Evolutionary conservation across 2,888 invertebrate species (phyloP).

Genomic region (Automeris io): DNA sequence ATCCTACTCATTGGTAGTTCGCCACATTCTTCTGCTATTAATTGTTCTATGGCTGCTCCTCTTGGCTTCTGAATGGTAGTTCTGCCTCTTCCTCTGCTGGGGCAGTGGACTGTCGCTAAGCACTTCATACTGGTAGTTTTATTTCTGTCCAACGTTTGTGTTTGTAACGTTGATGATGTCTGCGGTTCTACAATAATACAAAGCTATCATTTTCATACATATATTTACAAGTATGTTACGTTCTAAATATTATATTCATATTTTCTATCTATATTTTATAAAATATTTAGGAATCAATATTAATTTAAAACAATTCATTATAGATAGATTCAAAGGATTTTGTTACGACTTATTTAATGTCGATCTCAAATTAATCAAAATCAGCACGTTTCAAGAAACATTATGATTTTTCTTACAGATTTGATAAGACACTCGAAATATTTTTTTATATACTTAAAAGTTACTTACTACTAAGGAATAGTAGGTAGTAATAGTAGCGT

Average conservation of each 20-base stretch:
- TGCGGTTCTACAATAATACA: conserved; percentile 50
- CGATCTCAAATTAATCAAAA: not conserved
- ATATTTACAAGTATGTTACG: no score
- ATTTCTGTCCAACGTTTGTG: conserved; percentile 63
- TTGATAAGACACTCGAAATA: no score
- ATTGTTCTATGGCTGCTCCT: conserved; percentile 58
- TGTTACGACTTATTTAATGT: not conserved
- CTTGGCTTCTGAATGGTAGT: conserved; percentile 53
- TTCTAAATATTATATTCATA: no score
- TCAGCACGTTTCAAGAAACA: not conserved
- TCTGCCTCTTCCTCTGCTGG: conserved; percentile 44
- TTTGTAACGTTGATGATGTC: conserved; percentile 68
- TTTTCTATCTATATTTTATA: no score
- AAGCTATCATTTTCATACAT: conserved; percentile 1
- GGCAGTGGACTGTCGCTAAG: conserved; percentile 60
- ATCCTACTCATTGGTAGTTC: conserved; percentile 58
- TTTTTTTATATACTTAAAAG: no score
- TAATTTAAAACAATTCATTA: no score
- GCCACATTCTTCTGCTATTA: conserved; percentile 68
- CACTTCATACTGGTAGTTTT: conserved; percentile 50
- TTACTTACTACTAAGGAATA: no score
- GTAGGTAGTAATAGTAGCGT: no score
- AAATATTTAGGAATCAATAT: no score
- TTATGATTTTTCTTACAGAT: no score
- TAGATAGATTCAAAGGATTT: no score